Base-by-base conservation (phyloP, 2,888 invertebrate genomes). In the Anodontia alba region DNA sequence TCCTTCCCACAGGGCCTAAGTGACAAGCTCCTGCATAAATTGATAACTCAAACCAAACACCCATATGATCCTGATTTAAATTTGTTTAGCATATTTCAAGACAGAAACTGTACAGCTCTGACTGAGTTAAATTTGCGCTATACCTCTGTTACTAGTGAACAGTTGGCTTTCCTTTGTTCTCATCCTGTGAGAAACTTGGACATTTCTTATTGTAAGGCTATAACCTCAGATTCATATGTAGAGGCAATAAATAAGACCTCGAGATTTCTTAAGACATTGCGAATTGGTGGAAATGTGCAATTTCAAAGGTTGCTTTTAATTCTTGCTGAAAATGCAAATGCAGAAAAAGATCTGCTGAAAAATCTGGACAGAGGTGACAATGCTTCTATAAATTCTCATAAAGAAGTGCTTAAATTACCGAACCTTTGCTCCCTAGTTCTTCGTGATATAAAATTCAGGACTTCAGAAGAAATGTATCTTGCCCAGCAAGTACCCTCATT, bases 171-270 rank as follows among this genome's bases (percentile, higher is more conserved):
- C 73, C 95, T 98, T 23, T 95, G 97, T 94, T 96, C 96, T 71
- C 98, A 98, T 94, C 96, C 96, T 86, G 95, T 97, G 51, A 95
- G 95, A 20, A 96, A 97, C 84, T 95, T 98, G 69, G 97, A 97
- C 88, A 95, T 98, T 84, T 96, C 96, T 77, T 96, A 97, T 90
- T 97, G 97, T 93, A 95, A 96, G 83, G 95, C 96, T 84, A 95
- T 98, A 66, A 79, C 78, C 29, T 75, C 78, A 20, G 72, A 83
- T 23, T 12, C 62, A 1, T 86, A 77, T 78, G 73, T 86, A 3
- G 71, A 75, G 17, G 79, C 81, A 26, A 80, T 86, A 7, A 86
- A 86, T 29, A 80, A 81, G 67, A 71, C 83, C 92, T 96, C 97
- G 49, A 95, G 96, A 81, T 96, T 96, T 91, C 95, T 98, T 75